phyloP scores from a whole-genome alignment of 2,113 vertebrate genomes.

The Speoplatyrhinus poulsoni region DNA sequence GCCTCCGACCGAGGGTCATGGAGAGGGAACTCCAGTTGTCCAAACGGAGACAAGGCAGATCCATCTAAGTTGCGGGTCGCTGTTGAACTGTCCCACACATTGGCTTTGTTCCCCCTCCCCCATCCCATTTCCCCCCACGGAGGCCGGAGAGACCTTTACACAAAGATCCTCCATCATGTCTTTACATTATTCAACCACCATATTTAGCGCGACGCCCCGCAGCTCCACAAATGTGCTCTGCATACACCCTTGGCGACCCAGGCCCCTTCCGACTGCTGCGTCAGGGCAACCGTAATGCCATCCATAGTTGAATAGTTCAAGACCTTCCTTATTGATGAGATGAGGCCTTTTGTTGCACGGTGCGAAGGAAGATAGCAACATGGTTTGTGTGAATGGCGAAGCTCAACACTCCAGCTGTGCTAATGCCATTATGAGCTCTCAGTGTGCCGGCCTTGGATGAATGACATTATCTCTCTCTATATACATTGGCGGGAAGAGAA shows the following conservation, averaged over 20 bases:
- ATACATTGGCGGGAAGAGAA: slow-evolving; percentile 62
- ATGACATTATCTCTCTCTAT: slow-evolving; percentile 66
- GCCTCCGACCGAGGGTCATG: too few species aligned
- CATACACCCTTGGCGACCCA: slow-evolving; percentile 35
- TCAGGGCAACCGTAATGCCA: slow-evolving; percentile 61
- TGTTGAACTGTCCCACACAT: slow-evolving; percentile 29
- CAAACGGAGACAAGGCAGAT: slow-evolving; percentile 28
- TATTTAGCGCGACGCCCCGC: slow-evolving; percentile 54
- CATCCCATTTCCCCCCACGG: slow-evolving; percentile 42
- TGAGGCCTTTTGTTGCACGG: slow-evolving; percentile 58
- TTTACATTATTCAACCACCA: slow-evolving; percentile 68
- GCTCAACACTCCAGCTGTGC: slow-evolving; percentile 61
- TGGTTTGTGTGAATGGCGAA: slow-evolving; percentile 63
- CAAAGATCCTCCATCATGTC: slow-evolving; percentile 63
- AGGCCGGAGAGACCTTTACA: slow-evolving; percentile 46
- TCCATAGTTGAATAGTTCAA: slow-evolving; percentile 74
- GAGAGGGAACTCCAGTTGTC: not conserved
- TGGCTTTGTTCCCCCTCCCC: slow-evolving; percentile 49
- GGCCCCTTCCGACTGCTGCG: slow-evolving; percentile 55
- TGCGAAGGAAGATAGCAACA: slow-evolving; percentile 65
- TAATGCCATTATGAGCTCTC: slow-evolving; percentile 68
- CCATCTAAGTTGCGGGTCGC: slow-evolving; percentile 29
- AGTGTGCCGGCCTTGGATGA: slow-evolving; percentile 46
- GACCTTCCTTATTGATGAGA: slow-evolving; percentile 70
- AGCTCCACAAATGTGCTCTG: slow-evolving; percentile 48